Evolutionary conservation across 2,113 vertebrate species (phyloP), one percentile per base, ranked within the genome.

Genomic region (Heptranchias perlo): DNA sequence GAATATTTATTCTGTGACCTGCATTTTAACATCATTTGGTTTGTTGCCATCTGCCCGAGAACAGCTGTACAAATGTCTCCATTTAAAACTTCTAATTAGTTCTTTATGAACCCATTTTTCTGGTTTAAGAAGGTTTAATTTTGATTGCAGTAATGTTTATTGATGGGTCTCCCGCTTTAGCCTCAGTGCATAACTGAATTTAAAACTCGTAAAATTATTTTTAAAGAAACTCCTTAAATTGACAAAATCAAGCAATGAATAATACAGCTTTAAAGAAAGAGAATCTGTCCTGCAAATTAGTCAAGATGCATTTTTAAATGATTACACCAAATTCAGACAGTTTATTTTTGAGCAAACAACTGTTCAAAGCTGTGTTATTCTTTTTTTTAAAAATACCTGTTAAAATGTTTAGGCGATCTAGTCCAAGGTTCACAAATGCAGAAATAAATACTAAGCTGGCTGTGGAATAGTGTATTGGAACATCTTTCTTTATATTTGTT

Each of bases 1-100:
- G 92, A 64, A 67, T 14, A 69, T 31, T 94, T 39, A 64, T 25
- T 94, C n/a, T n/a, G n/a, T 94, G 61, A 44, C 61, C 14, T 65
- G 92, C 62, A 94, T 94, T 94, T 94, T 65, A 89, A 89, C 52
- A 94, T 44, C 62, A 94, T 94, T 94, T 94, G n/a, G 31, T 94
- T 94, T 94, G 92, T 47, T 47, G 62, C 92, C 92, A 94, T 65
- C 92, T 94, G 92, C 61, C 92, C 28, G 39, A 94, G 39, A 73
- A 95, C 64, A 69, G 65, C 65, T 95, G 64, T 69, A 52, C 44
- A 95, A 67, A n/a, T n/a, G 44, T 69, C 25, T 67, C 64, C 47
- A 69, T 69, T 95, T 95, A 95, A 69, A 95, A 52, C 23, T 31
- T 52, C 47, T 69, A 95, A 95, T 95, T 95, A 67, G 65, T 35